Evolutionary conservation across 2,888 invertebrate species (phyloP), one percentile per base, ranked within the genome.

Genomic region (Deilephila porcellus): DNA sequence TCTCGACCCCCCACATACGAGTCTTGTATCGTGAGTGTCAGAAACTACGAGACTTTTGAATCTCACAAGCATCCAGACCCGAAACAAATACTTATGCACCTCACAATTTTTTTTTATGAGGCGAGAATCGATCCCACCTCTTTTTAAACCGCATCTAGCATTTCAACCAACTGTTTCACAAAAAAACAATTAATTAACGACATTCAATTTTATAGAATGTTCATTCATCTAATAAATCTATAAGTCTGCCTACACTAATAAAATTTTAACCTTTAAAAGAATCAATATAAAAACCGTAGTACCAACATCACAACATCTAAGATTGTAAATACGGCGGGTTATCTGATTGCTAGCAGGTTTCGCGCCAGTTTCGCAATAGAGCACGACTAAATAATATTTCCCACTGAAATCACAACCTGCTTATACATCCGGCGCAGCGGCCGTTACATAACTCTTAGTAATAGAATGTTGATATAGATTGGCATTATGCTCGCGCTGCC

Each of bases 361-460:
- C 45, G 67, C 67, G 67, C 67, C 67, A 67, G 67, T 67, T 67
- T 67, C 45, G 67, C 52, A 67, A 67, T 52, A 67, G 67, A 67
- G 67, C 67, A 52, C 67, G 45, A 25, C 25, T 67, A 67, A 67
- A 67, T 67, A 25, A 67, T 67, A 67, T 67, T 67, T 67, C 67
- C 67, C 25, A 67, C 67, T 67, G 52, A 67, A 67, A 25, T 52
- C 52, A 6, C 67, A 52, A 67, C 52, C 67, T 67, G 67, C 45
- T 20, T 52, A 11, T 25, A 17, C 67, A 67, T 67, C 67, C 67
- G 67, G 67, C 67, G 67, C 11, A 25, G 67, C 67, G 52, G 52
- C 45, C n/a, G 45, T 32, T 64, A 64, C 45, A 45, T 64, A 62
- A 62, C 62, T 32, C 4, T 62, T 19, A 34, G 63, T 63, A 63